Base-by-base conservation (phyloP, 2,113 vertebrate species). In the Penelope pileata region DNA sequence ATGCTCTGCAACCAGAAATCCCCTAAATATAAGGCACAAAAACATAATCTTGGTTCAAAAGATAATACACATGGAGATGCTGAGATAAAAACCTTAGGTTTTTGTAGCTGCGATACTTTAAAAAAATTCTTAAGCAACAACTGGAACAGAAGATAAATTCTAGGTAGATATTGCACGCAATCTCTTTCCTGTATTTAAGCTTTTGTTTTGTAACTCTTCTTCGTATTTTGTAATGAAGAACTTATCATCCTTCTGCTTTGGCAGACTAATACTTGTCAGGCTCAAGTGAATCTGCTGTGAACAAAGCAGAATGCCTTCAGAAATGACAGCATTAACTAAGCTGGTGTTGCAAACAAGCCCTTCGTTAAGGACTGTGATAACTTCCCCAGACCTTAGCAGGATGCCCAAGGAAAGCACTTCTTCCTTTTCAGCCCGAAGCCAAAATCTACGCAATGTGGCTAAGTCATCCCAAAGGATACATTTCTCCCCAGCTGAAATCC, bases 281-380 rank as follows among this genome's bases (percentile, higher is more conserved):
- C 47, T 78, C 29, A 11, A 18, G 70, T 5, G 32, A 26, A 43
- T 7, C 50, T 17, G 60, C 59, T 29, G 4, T 0, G 2, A 60
- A 13, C n/a, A 24, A 34, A 34, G 50, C 32, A 10, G 8, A 1
- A 32, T 38, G 70, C n/a, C 22, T 23, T 13, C 45, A 34, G 51
- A 8, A 42, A 5, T 1, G 9, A 13, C n/a, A 24, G 6, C 34
- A 5, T 6, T 6, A 24, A 15, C 24, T 6, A 18, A 32, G 68
- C 47, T 26, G 48, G 2, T 15, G 48, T 4, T n/a, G 56, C 47
- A 16, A 76, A 38, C 27, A 24, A 24, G n/a, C 36, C 4, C 36
- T 30, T 59, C 24, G 13, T 24, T 16, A 26, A n/a, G 74, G 62
- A 11, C 62, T 34, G 15, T 7, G 14, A 7, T 3, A 42, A 43